Evolutionary conservation across 1,140 invertebrate species (phyloP), one percentile per base, ranked within the genome.

Genomic region (Drosophila tropicalis): DNA sequence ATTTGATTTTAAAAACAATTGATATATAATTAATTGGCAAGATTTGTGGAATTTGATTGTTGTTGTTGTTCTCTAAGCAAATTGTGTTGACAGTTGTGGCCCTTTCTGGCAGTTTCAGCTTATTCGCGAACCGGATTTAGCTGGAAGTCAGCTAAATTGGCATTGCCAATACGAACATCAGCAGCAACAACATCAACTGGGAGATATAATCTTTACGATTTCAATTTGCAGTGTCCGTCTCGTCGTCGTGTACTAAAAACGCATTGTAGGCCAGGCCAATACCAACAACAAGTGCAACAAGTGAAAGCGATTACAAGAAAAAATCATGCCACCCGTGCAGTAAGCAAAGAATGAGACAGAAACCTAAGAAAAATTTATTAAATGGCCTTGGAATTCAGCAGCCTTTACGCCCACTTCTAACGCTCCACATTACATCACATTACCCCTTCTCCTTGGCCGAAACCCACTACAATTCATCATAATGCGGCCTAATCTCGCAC

Each of bases 301-400:
- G 84, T 87, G 82, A 86, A 86, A 86, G 79, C 82, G 65, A 86
- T 36, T 58, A 72, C 62, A n/a, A 69, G 55, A 55, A 58, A 29
- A 47, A 47, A 74, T 17, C 58, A 87, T 87, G 83, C 83, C 83
- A 62, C 84, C 83, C 67, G 83, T 87, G 67, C 83, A 87, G 83
- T 87, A 87, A 87, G 83, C 56, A 76, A 58, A 29, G 70, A 81
- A 57, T 68, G 32, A 61, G 69, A 15, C 34, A 3, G 56, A 67
- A 72, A 67, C 7, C 34, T 2, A 29, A 29, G 0, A 25, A 29
- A 61, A 66, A 72, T 64, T 58, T 34, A 32, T 22, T 36, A 79
- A 61, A 12, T 65, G 64, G 47, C 74, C 73, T 70, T 71, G 61
- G 61, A 55, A 36, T 58, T 51, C 19, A 51, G 44, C 44, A 22